A percentile compares a stretch with the other conserved stretches of the same genome.
phyloP scores from a whole-genome alignment of 2,888 invertebrate genomes.

The Sisyra nigra region DNA sequence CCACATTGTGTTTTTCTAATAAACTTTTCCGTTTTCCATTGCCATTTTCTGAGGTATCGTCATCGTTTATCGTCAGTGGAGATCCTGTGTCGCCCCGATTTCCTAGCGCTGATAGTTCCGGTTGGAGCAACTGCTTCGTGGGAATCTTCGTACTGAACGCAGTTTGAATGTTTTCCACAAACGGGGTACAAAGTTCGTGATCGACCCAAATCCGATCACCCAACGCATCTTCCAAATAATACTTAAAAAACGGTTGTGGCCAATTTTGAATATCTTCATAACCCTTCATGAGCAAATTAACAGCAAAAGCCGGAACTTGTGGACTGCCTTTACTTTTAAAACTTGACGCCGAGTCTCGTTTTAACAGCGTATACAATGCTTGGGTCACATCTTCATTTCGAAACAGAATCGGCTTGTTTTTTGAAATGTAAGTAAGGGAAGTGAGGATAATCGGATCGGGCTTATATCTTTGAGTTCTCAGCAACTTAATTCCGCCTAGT shows the following conservation, averaged over 20 bases:
- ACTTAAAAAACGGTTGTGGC: slow-evolving; percentile 85
- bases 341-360: slow-evolving; percentile 41
- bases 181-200: slow-evolving; percentile 73
- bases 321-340: slow-evolving; percentile 70
- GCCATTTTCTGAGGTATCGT: slow-evolving; percentile 41
- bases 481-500: slow-evolving; percentile 73
- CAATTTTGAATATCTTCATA: slow-evolving; percentile 70
- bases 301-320: slow-evolving; percentile 62
- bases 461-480: slow-evolving; percentile 64
- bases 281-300: slow-evolving; percentile 69
- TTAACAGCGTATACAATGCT: slow-evolving; percentile 65
- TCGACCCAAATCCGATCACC: slow-evolving; percentile 93
- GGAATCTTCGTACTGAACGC: slow-evolving; percentile 70
- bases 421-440: slow-evolving; percentile 64
- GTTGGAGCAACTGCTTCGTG: slow-evolving; percentile 49
- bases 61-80: slow-evolving; percentile 28
- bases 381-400: slow-evolving; percentile 58
- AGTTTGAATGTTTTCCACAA: slow-evolving; percentile 80
- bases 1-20: slow-evolving; percentile 6
- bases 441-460: slow-evolving; percentile 66
- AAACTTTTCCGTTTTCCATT: slow-evolving; percentile 23
- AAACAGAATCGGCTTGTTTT: slow-evolving; percentile 61
- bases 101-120: slow-evolving; percentile 34
- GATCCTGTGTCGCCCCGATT: slow-evolving; percentile 29
- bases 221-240: slow-evolving; percentile 87